Percentiles rank a stretch among this genome's conserved stretches.
Evolutionary conservation across 2,888 invertebrate genomes (phyloP).

Genomic region (Xestia sexstrigata): DNA sequence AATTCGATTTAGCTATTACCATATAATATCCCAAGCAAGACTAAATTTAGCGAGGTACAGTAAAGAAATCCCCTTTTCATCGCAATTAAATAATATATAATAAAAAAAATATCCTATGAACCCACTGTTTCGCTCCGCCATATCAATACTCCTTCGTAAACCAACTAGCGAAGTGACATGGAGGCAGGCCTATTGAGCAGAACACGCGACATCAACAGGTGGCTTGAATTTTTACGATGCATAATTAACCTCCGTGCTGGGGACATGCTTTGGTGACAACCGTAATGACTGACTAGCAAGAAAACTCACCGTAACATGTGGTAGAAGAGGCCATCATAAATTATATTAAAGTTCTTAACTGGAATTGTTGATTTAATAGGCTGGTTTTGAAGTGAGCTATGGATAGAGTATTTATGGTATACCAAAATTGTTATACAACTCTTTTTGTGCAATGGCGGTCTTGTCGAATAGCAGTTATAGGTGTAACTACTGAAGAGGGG

Average conservation of each 20-base stretch:
- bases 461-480: neutral
- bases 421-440: neutral
- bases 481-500: neutral
- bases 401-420: neutral
- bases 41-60: neutral
- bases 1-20: too few species aligned
- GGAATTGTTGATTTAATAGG: constrained; percentile 11
- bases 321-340: neutral
- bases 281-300: constrained; percentile 21
- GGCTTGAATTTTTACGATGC: constrained; percentile 66
- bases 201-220: constrained; percentile 72
- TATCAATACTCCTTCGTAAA: constrained; percentile 28
- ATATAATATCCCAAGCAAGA: too few species aligned
- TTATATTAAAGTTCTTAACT: constrained; percentile 16
- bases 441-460: neutral
- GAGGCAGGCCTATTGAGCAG: constrained; percentile 47
- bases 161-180: constrained; percentile 38
- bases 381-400: neutral
- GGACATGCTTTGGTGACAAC: constrained; percentile 27
- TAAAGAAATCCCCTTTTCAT: too few species aligned
- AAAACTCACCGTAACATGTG: neutral
- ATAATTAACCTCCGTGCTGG: constrained; percentile 61
- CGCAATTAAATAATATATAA: neutral
- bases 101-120: neutral
- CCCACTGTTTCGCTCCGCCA: neutral